These are phyloP conservation scores for Dendrolimus kikuchii DNA, from an alignment of 1,140 invertebrate species.

Conservation along the genomic window DNA sequence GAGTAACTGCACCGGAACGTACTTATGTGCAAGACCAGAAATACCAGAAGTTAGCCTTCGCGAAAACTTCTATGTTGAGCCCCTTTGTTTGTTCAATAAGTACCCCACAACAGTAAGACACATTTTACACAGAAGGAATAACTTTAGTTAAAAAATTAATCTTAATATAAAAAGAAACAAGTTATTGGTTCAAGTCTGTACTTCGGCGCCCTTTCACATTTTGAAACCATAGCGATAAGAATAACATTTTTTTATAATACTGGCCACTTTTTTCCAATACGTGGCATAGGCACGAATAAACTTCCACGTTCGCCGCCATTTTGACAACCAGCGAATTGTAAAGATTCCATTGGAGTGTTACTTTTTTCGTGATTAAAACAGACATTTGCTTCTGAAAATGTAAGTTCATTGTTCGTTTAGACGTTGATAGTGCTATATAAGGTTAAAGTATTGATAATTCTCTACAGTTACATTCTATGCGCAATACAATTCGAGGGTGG, in stretches of 20 bases:
- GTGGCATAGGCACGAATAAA: slow-evolving; percentile 82
- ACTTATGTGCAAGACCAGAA: no score
- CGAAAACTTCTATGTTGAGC: no score
- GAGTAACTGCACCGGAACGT: no score
- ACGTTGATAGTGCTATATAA: slow-evolving; percentile 5
- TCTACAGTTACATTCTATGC: slow-evolving; percentile 10
- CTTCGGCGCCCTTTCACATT: no score
- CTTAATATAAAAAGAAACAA: no score
- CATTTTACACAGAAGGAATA: no score
- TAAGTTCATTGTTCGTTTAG: slow-evolving; percentile 56
- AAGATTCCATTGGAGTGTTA: slow-evolving; percentile 79
- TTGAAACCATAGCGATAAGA: neutral
- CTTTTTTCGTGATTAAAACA: slow-evolving; percentile 77
- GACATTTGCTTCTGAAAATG: slow-evolving; percentile 76
- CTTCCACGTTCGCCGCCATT: slow-evolving; percentile 82
- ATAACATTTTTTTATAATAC: slow-evolving; percentile 18
- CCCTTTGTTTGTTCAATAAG: no score
- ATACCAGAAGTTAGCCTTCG: no score
- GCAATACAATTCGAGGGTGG: slow-evolving; percentile 36
- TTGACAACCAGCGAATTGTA: slow-evolving; percentile 84
- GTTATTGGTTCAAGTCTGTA: no score
- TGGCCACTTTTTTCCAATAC: slow-evolving; percentile 75
- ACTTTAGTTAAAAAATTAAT: no score
- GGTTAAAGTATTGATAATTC: slow-evolving; percentile 5
- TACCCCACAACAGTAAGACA: no score